These are phyloP conservation scores for Brienomyrus brachyistius DNA, from an alignment of 2,113 vertebrate genomes.

Conservation along the genomic window DNA sequence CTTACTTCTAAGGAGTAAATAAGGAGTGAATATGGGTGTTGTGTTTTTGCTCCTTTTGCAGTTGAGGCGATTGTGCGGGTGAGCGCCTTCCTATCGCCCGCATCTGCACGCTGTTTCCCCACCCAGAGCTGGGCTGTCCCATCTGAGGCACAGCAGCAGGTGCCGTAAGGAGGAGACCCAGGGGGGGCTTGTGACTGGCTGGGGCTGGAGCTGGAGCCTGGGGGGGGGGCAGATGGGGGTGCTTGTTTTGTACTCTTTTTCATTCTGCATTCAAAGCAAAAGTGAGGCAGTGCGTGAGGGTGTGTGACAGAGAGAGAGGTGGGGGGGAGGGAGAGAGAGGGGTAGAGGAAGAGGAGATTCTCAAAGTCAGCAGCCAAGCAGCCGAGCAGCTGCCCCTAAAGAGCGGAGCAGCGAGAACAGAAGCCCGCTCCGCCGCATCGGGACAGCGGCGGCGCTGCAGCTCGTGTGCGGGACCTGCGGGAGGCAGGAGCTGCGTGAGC, in stretches of 20 bases:
- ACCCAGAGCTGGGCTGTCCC: constrained; percentile 3
- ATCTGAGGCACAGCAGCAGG: constrained; percentile 20
- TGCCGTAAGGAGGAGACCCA: not conserved
- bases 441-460: not conserved
- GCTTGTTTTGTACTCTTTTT: constrained; percentile 11
- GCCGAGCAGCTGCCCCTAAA: constrained; percentile 27
- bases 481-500: constrained; percentile 8
- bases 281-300: constrained; percentile 22
- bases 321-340: not conserved
- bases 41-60: not conserved
- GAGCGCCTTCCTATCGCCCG: not conserved
- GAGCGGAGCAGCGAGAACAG: constrained; percentile 19
- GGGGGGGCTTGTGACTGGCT: not conserved
- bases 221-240: constrained; percentile 30
- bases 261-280: constrained; percentile 17
- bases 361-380: constrained; percentile 43
- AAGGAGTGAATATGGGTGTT: not conserved
- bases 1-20: not conserved
- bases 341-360: not conserved
- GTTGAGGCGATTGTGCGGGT: not conserved
- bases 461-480: not conserved
- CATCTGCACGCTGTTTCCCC: not conserved
- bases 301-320: constrained; percentile 19
- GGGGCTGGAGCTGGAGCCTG: constrained; percentile 6
- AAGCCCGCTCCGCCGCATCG: not conserved